Base-by-base conservation (phyloP, 2,888 invertebrate genomes). In the Ornithoptera priamus region DNA sequence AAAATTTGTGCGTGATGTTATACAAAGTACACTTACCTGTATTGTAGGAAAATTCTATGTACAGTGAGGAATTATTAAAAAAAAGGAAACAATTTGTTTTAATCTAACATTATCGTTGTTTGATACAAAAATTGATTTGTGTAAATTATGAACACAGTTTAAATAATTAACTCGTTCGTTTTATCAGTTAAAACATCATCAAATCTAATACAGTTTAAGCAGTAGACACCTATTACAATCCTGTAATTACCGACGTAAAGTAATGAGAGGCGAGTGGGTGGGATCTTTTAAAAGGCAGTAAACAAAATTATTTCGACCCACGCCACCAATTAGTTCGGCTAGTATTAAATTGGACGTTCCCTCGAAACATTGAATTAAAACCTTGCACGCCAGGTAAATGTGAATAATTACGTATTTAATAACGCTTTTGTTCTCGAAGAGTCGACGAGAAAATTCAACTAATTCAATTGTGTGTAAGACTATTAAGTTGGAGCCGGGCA, bases 391-490 rank as follows among this genome's bases (percentile, higher is more conserved):
- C 88, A 90, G 81, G 90, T 87, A 90, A 90, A 89, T 88, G 90
- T 90, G 88, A 91, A 91, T 92, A 92, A 92, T 92, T 92, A 89
- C 92, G 90, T 90, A 90, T 91, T 92, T 92, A 92, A 92, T 92
- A 92, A 92, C 85, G 91, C 92, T 90, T 92, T 92, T 92, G 92
- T 92, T 92, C 92, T 89, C 89, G 81, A 80, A 82, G 80, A 80
- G 79, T 81, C 82, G 85, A 88, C 86, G 87, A 89, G 92, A 88
- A 91, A 92, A 91, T 89, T 88, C 90, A 86, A 87, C 92, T 92
- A 92, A 92, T 92, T 92, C 92, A 92, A 92, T 92, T 92, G 92
- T 90, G 88, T 92, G 89, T 90, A 88, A 85, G 85, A 86, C 85
- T 88, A 82, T 90, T 91, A 89, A 90, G 91, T 89, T 90, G 82